Conservation (phyloP, 2,888 invertebrate species). For the Villa cingulata region DNA sequence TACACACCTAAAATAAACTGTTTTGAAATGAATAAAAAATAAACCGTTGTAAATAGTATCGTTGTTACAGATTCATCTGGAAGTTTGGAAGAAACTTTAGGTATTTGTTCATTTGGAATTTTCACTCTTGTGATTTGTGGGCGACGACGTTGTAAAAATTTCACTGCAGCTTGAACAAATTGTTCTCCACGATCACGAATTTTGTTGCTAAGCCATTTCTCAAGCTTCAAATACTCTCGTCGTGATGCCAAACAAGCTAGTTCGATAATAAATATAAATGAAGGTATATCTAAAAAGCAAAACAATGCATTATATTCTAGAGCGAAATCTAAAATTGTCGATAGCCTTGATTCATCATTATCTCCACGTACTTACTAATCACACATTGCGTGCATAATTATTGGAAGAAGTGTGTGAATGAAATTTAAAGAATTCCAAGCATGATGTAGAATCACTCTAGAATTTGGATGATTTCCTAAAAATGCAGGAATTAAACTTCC, state of each 20-base stretch:
- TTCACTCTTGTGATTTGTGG: constrained; percentile 70
- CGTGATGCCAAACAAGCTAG: constrained; percentile 93
- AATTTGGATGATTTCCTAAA: constrained; percentile 89
- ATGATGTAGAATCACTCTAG: constrained; percentile 88
- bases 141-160: constrained; percentile 77
- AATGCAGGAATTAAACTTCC: constrained; percentile 83
- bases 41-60: no score
- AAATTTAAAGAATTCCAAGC: constrained; percentile 81
- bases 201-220: constrained; percentile 98
- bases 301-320: constrained; percentile 90
- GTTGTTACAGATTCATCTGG: constrained; percentile 84
- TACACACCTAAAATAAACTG: no score
- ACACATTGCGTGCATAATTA: constrained; percentile 93
- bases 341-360: constrained; percentile 83
- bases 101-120: constrained; percentile 62
- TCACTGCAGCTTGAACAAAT: constrained; percentile 75
- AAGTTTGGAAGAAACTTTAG: constrained; percentile 74
- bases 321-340: constrained; percentile 90
- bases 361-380: constrained; percentile 92
- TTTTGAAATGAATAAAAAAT: no score
- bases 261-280: constrained; percentile 94
- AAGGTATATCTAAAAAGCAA: constrained; percentile 76
- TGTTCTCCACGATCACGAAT: constrained; percentile 87
- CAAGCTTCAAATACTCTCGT: constrained; percentile 91
- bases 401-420: constrained; percentile 53